Percentiles rank a stretch among this genome's conserved stretches.
Evolutionary conservation across 2,797 vertebrate species (phyloP).

Genomic region (Helarctos malayanus): DNA sequence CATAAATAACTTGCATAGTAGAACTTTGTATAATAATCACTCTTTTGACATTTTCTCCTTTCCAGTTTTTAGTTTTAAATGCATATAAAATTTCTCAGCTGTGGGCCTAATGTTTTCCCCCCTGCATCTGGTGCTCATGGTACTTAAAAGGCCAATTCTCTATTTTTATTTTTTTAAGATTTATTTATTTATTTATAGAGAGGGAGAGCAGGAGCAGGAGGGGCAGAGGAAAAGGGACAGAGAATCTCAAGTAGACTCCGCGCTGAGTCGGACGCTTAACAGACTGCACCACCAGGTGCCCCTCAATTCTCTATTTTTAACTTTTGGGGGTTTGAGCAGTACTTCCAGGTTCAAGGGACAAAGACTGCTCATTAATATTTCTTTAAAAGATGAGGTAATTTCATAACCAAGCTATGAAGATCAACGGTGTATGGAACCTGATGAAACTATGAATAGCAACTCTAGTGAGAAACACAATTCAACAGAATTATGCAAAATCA

Average conservation of each 20-base stretch:
- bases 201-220: not conserved
- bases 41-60: slow-evolving; percentile 78
- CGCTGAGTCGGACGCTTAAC: not conserved
- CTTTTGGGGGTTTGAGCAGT: slow-evolving; percentile 74
- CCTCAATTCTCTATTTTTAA: slow-evolving; percentile 77
- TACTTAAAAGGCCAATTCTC: slow-evolving; percentile 76
- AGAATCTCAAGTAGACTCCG: not conserved
- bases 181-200: not conserved
- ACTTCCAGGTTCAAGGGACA: slow-evolving; percentile 67
- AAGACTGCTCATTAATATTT: slow-evolving; percentile 75
- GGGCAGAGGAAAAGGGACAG: not conserved
- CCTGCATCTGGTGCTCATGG: slow-evolving; percentile 70
- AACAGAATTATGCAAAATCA: slow-evolving; percentile 64
- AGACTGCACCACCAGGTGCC: not conserved
- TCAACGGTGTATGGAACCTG: slow-evolving; percentile 52
- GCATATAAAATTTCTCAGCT: slow-evolving; percentile 75
- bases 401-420: slow-evolving; percentile 56
- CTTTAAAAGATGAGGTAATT: slow-evolving; percentile 72
- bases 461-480: slow-evolving; percentile 41
- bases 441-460: slow-evolving; percentile 57
- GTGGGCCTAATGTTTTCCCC: slow-evolving; percentile 57
- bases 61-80: slow-evolving; percentile 79
- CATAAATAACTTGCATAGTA: slow-evolving; percentile 66
- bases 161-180: slow-evolving; percentile 68
- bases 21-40: slow-evolving; percentile 72